phyloP scores from a whole-genome alignment of 2,113 vertebrate genomes.

The Dromaius novaehollandiae region DNA sequence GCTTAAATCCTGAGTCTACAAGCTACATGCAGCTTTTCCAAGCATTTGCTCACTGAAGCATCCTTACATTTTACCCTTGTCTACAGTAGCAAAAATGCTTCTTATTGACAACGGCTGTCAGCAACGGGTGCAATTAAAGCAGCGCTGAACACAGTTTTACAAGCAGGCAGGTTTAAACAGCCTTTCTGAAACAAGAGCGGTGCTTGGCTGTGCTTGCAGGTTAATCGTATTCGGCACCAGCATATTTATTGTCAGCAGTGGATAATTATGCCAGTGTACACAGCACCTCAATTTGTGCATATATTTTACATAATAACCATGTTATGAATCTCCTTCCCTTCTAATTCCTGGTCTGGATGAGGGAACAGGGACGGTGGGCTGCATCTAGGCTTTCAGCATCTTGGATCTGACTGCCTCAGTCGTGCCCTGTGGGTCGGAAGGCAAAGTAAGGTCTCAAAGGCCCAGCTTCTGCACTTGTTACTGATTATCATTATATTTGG shows the following conservation, averaged over 20 bases:
- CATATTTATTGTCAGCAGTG: background rate
- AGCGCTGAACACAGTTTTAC: background rate
- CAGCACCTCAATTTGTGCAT: slow-evolving; percentile 3
- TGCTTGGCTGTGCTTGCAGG: slow-evolving; percentile 29
- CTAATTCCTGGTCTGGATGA: background rate
- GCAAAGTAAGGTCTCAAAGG: background rate
- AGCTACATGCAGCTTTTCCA: background rate
- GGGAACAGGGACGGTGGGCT: accelerated
- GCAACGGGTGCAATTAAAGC: slow-evolving; percentile 5
- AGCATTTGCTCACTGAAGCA: background rate
- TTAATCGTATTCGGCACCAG: slow-evolving; percentile 42
- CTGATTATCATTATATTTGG: background rate
- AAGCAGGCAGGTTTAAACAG: slow-evolving; percentile 5
- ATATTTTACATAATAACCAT: slow-evolving; percentile 4
- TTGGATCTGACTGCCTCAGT: background rate
- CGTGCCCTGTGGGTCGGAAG: background rate
- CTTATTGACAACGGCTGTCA: background rate
- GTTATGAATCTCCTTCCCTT: background rate
- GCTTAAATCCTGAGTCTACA: slow-evolving; percentile 3
- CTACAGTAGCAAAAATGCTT: background rate
- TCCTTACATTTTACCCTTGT: background rate
- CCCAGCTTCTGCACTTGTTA: background rate
- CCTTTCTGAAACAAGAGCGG: slow-evolving; percentile 25
- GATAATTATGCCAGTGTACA: slow-evolving; percentile 6
- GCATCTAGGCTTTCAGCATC: background rate